Evolutionary conservation across 2,113 vertebrate genomes (phyloP), one percentile per base, ranked within the genome.

Genomic region (Dissostichus mawsoni): DNA sequence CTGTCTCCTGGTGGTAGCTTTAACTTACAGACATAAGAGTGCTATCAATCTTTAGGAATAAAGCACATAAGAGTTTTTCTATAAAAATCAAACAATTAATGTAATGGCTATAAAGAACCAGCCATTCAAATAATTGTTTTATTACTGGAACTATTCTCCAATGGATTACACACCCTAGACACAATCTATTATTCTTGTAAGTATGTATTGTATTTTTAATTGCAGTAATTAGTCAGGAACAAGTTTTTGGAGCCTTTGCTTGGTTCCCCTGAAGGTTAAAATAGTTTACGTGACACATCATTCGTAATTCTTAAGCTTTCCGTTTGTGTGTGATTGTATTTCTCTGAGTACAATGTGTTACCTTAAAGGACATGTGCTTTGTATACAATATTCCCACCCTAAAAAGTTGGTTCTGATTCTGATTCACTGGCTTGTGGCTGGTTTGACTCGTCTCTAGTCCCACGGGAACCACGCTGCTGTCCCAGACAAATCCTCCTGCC

Each of bases 401-500:
- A 58, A 73, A 29, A 72, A 81, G n/a, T 68, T 44, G 71, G 71
- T 87, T 86, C 68, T 81, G 88, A 75, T 76, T 89, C 76, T 70
- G 78, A 59, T 67, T 71, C 62, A 56, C 64, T 68, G 74, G 76
- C 57, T 78, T 70, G 47, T 77, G 76, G 33, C 78, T 82, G 72
- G 80, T 76, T 74, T 67, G 83, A 70, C 68, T 84, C 41, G 69
- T 63, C 58, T 77, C 8, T 66, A 82, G 88, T 93, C 91, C 85
- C 91, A 93, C 76, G 91, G 91, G 92, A 94, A 93, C 92, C 55
- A 36, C 62, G 61, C 29, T 18, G 53, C 78, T 82, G 90, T 92
- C 85, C 84, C 86, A 91, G 92, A 90, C 91, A 89, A 90, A 88
- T 88, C 90, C 89, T 79, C 77, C 84, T 91, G 82, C 88, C 84